Conservation (phyloP, 2,888 invertebrate species). For the Alitta virens region DNA sequence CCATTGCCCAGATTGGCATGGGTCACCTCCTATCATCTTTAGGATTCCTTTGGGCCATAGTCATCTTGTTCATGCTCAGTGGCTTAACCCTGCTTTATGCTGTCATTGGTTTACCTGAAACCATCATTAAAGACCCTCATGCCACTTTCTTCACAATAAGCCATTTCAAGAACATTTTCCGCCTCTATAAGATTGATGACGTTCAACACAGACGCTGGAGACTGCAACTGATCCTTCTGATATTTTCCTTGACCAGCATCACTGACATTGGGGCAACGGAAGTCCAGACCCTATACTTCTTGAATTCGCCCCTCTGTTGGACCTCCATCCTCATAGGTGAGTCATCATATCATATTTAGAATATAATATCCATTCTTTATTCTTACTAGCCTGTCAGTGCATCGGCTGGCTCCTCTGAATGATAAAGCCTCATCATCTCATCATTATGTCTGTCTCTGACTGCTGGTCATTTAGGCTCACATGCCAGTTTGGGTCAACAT, state of each 20-base stretch:
- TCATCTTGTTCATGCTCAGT: not conserved
- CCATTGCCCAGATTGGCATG: not conserved
- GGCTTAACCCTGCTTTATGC: not conserved
- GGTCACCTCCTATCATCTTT: not conserved
- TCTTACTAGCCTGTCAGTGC: too few relatives aligned
- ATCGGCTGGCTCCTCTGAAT: too few relatives aligned
- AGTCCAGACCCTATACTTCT: not conserved
- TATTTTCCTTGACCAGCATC: not conserved
- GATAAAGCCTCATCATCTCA: too few relatives aligned
- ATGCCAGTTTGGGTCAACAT: too few relatives aligned
- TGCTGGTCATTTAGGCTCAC: too few relatives aligned
- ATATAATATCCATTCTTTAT: too few relatives aligned
- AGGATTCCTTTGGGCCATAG: not conserved
- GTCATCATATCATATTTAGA: too few relatives aligned
- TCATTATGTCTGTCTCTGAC: too few relatives aligned
- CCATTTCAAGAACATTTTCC: not conserved
- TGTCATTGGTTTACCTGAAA: not conserved
- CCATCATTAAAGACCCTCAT: not conserved
- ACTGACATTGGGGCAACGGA: not conserved
- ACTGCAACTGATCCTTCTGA: not conserved
- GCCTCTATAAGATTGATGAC: not conserved
- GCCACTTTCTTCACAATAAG: not conserved
- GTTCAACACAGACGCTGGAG: not conserved
- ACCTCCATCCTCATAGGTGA: not conserved
- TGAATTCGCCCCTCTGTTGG: not conserved